Base-by-base conservation (phyloP, 1,140 invertebrate genomes). In the Nymphalis io region DNA sequence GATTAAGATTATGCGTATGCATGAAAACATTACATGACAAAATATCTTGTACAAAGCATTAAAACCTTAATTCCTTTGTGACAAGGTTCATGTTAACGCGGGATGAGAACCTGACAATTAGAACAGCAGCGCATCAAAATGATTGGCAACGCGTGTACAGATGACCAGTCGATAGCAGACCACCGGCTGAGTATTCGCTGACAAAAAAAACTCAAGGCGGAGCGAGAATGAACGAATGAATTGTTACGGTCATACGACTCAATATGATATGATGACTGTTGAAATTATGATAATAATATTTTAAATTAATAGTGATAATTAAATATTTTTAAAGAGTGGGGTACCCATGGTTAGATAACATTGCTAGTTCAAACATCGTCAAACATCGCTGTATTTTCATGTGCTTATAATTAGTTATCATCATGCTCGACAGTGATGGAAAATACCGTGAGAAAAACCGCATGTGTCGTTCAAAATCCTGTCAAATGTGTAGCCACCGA, bases 111-210 rank as follows among this genome's bases (percentile, higher is more conserved):
- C 38, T 39, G 27, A 38, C 16, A 63, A 51, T 51, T 0, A 39
- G 16, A 33, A 46, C 20, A 61, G 42, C 48, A 63, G 60, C 46
- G 60, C 18, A 44, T 38, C 60, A 48, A 63, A 63, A 38, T 33
- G 48, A 63, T 63, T 63, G 46, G 60, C 44, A 53, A 63, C 44
- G 60, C 42, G 27, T 51, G 27, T 42, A 11, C 20, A 63, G 60
- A 63, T 63, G 60, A 63, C 60, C 60, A 53, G 27, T 21, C 40
- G 48, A 63, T 51, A 51, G 11, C 15, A 27, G 60, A 61, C 60
- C 60, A 61, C 59, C 59, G 23, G 18, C 46, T 10, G 46, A 51
- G 46, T 3, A 11, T 33, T 33, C 6, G 12, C 46, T 11, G 18
- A 51, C 16, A 11, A 51, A 61, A 61, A 60, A 60, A 61, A 46